Base-by-base conservation (phyloP, 2,113 vertebrate genomes). In the Heterochromis multidens region DNA sequence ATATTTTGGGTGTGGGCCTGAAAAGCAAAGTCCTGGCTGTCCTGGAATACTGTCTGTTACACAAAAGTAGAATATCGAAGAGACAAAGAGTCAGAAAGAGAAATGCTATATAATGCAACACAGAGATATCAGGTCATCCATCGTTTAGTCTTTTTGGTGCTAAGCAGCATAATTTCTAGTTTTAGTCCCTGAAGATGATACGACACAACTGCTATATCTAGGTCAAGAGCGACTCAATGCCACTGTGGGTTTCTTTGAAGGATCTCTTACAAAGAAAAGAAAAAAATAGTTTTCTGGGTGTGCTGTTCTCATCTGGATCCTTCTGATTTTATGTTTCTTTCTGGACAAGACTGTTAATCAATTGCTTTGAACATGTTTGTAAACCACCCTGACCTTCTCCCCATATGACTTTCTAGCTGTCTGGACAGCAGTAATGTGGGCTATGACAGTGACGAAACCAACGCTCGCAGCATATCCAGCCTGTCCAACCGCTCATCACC, bases 401-500 rank as follows among this genome's bases (percentile, higher is more conserved):
- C 60, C 46, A 11, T 87, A 57, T 92, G 33, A 91, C 62, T 21
- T 59, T 23, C 0, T 93, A 99, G 98, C 95, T 98, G 97, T 37
- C 89, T 98, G 92, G 98, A 99, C 88, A 97, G 96, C 96, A 96
- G 96, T 58, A 95, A 90, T 3, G 89, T 95, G 76, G 98, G 97
- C 91, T 99, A 99, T 0, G 98, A 99, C 95, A 99, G 98, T 0
- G 98, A 99, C 0, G 98, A 99, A 2, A 97, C 97, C 93, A 99
- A 98, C 40, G 93, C 97, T 6, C 97, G 97, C 80, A 98, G 98
- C 4, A 94, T 99, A 43, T 99, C 98, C 95, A 99, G 98, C 94
- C 94, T 98, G 49, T 99, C 99, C 88, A 99, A 99, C 94, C 98
- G 99, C 91, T 99, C 99, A 0, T 99, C 99, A 0, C 99, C 99